phyloP scores from a whole-genome alignment of 2,888 invertebrate genomes.

The Synanthedon myopaeformis region DNA sequence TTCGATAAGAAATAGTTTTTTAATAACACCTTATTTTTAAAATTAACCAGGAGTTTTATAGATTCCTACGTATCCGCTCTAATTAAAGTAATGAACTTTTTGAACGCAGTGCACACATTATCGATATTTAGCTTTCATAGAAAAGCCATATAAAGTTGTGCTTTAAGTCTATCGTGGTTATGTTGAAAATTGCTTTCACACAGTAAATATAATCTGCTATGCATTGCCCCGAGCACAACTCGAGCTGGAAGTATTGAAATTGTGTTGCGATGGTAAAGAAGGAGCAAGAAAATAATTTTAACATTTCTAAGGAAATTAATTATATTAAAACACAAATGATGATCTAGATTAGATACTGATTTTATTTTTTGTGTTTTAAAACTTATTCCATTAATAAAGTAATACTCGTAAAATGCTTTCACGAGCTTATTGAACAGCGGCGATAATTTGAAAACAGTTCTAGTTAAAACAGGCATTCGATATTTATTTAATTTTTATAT shows the following conservation, averaged over 20 bases:
- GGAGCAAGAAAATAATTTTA: neutral
- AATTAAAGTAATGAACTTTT: neutral
- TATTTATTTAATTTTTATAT: no score
- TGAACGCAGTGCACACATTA: neutral
- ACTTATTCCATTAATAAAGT: no score
- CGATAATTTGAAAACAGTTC: no score
- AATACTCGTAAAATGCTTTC: no score
- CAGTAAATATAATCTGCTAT: constrained; percentile 31
- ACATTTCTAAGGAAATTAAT: neutral
- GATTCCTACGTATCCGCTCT: no score
- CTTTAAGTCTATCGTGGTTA: constrained; percentile 17
- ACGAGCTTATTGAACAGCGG: no score
- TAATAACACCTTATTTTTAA: no score
- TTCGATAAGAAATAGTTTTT: no score
- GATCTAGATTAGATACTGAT: no score
- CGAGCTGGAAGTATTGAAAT: constrained; percentile 31
- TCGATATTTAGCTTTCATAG: neutral
- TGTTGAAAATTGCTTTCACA: constrained; percentile 21
- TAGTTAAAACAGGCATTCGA: no score
- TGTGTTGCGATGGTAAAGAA: constrained; percentile 23
- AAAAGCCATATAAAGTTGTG: constrained; percentile 13
- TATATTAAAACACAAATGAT: neutral
- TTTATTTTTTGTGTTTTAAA: no score
- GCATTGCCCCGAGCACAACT: constrained; percentile 35
- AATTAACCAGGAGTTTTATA: no score